These are phyloP conservation scores for Lordiphosa clarofinis DNA, from an alignment of 1,140 invertebrate species.

Conservation along the genomic window DNA sequence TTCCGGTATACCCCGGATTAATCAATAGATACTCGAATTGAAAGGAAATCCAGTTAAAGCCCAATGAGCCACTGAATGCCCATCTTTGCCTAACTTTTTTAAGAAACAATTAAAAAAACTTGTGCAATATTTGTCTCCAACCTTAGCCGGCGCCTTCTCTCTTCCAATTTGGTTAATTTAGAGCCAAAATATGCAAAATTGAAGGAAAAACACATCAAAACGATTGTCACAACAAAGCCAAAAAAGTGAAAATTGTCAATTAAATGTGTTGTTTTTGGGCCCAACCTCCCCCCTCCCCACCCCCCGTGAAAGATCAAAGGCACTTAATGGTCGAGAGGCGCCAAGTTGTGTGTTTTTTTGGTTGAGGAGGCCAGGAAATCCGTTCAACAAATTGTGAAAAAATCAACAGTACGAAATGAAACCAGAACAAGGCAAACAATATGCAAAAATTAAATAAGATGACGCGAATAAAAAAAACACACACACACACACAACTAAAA, in stretches of 20 bases:
- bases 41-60: no score
- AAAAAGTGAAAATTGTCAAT: conserved; percentile 76
- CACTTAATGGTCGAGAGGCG: conserved; percentile 62
- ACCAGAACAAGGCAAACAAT: conserved; percentile 44
- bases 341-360: conserved; percentile 13
- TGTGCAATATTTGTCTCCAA: neutral
- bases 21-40: no score
- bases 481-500: neutral
- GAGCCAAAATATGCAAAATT: conserved; percentile 18
- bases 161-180: conserved; percentile 48
- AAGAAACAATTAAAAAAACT: no score
- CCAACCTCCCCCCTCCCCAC: conserved; percentile 58
- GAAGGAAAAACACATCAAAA: conserved; percentile 51
- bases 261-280: conserved; percentile 49
- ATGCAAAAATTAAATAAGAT: conserved; percentile 74
- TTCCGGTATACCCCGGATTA: no score
- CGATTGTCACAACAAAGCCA: conserved; percentile 69
- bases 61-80: no score
- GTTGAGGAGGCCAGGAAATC: conserved; percentile 3
- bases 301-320: conserved; percentile 68
- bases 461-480: conserved; percentile 35
- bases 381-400: neutral
- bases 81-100: no score
- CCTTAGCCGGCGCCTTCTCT: neutral
- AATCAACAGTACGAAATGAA: conserved; percentile 2